phyloP scores from a whole-genome alignment of 2,888 invertebrate species.

The Spodoptera exigua region DNA sequence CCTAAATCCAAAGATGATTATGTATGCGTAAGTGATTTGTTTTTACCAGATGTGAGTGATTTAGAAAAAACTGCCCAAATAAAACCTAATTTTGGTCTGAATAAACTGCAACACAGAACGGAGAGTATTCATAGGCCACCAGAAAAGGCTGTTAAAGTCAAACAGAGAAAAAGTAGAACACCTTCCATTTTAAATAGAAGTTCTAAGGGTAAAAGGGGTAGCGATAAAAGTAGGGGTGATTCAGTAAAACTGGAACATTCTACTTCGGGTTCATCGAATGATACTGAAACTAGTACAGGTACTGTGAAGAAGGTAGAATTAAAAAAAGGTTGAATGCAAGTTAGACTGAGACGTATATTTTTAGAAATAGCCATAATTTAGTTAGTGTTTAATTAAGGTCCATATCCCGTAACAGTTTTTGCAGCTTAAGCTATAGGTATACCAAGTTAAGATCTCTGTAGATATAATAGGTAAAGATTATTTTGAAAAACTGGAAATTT shows the following conservation, averaged over 20 bases:
- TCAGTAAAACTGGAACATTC: conserved; percentile 83
- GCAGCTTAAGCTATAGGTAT: conserved; percentile 17
- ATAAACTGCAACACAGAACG: conserved; percentile 81
- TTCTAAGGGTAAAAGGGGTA: conserved; percentile 67
- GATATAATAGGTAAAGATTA: conserved; percentile 35
- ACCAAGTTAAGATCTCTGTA: conserved; percentile 52
- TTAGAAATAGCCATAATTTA: conserved; percentile 1
- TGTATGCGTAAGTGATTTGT: conserved; percentile 79
- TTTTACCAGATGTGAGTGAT: conserved; percentile 76
- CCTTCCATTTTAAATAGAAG: conserved; percentile 72
- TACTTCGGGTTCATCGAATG: conserved; percentile 90
- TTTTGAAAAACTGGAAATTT: background rate
- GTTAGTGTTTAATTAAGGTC: conserved; percentile 3
- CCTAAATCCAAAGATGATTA: conserved; percentile 78
- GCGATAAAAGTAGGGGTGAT: conserved; percentile 68
- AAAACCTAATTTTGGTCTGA: conserved; percentile 82
- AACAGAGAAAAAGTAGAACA: conserved; percentile 75
- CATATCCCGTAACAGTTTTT: conserved; percentile 16
- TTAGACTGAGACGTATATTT: conserved; percentile 33
- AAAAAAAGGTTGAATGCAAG: conserved; percentile 61
- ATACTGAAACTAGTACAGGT: conserved; percentile 86
- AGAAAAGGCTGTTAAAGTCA: conserved; percentile 82
- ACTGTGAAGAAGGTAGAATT: conserved; percentile 81
- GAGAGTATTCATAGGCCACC: conserved; percentile 83
- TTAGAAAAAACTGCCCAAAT: conserved; percentile 83